phyloP scores from a whole-genome alignment of 1,140 invertebrate species.

The Ericerus pela region DNA sequence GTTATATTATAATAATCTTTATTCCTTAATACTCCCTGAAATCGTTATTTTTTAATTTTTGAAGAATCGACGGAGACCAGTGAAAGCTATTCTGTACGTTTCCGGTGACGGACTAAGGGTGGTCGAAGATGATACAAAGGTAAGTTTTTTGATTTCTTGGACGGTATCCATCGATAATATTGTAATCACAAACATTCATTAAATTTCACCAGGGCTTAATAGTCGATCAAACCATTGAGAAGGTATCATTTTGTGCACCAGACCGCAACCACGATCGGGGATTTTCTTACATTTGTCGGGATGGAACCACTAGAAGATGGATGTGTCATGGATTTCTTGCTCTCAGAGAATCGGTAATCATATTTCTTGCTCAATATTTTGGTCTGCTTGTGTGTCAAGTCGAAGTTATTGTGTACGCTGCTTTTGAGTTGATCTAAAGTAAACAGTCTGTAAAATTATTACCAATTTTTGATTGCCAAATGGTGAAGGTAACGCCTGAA shows the following conservation, averaged over 20 bases:
- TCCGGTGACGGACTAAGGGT: conserved; percentile 94
- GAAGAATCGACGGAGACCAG: conserved; percentile 73
- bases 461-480: too few species aligned
- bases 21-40: too few species aligned
- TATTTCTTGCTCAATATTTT: not conserved
- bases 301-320: conserved; percentile 77
- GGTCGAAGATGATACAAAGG: conserved; percentile 95
- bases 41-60: conserved; percentile 36
- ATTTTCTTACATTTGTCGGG: conserved; percentile 84
- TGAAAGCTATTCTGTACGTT: conserved; percentile 83
- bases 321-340: conserved; percentile 99
- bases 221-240: conserved; percentile 99
- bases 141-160: conserved; percentile 22
- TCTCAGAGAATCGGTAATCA: conserved; percentile 69
- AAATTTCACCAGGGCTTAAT: conserved; percentile 56
- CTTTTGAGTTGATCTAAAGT: not conserved
- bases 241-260: conserved; percentile 98
- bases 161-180: not conserved
- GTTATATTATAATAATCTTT: too few species aligned
- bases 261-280: conserved; percentile 96
- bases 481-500: too few species aligned
- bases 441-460: too few species aligned
- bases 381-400: too few species aligned
- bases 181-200: not conserved
- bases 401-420: too few species aligned